These are phyloP conservation scores for Eulemur albifrons DNA, from an alignment of 2,797 vertebrate species.

Conservation along the genomic window DNA sequence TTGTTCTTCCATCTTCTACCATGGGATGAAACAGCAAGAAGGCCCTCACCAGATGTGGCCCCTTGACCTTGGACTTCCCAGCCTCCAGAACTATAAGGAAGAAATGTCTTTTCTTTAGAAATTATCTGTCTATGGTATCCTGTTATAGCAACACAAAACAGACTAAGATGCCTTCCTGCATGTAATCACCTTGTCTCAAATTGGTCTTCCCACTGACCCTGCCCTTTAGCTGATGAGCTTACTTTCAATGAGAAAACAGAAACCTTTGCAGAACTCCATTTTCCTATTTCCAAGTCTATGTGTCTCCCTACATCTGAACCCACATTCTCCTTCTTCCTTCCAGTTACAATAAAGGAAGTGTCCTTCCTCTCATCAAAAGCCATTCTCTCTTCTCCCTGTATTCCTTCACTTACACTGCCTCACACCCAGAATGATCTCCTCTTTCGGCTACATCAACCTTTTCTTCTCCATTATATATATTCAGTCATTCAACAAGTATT, in stretches of 20 bases:
- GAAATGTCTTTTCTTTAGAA: not conserved
- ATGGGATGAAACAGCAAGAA: not conserved
- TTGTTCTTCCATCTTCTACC: not conserved
- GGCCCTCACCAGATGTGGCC: not conserved
- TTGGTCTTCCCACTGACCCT: not conserved
- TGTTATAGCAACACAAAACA: not conserved
- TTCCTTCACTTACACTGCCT: not conserved
- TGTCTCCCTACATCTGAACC: not conserved
- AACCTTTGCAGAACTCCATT: slow-evolving; percentile 1
- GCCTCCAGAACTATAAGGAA: not conserved
- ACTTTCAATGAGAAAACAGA: not conserved
- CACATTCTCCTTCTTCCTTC: not conserved
- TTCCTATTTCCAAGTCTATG: not conserved
- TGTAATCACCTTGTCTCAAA: not conserved
- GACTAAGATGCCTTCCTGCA: not conserved
- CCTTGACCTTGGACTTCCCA: not conserved
- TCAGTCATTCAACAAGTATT: not conserved
- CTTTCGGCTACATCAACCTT: not conserved
- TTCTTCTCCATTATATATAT: not conserved
- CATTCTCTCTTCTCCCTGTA: not conserved
- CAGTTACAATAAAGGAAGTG: not conserved
- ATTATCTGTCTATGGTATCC: not conserved
- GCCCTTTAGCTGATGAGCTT: not conserved
- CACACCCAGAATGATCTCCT: not conserved
- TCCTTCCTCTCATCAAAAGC: not conserved